Conservation (phyloP, 2,113 vertebrate species). For the Orientallactaga bullata region DNA sequence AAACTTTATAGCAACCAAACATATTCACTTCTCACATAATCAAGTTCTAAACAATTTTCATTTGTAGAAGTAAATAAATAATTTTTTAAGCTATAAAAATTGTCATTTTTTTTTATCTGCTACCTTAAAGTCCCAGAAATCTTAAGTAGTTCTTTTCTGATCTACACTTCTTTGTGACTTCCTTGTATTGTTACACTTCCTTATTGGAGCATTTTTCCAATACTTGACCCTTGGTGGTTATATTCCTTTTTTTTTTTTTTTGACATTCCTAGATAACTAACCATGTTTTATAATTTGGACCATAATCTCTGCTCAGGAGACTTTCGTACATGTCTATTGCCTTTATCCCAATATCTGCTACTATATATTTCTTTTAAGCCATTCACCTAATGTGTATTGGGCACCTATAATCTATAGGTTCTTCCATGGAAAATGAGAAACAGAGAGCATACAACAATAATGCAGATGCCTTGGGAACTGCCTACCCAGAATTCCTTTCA, state of each 20-base stretch:
- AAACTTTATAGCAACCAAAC: constrained; percentile 7
- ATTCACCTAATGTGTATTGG: neutral
- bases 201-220: neutral
- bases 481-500: neutral
- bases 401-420: neutral
- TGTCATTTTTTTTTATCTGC: neutral
- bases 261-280: neutral
- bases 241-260: neutral
- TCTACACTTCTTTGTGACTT: neutral
- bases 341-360: neutral
- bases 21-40: constrained; percentile 1
- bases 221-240: neutral
- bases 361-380: neutral
- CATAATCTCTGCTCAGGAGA: neutral
- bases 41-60: neutral
- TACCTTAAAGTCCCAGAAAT: neutral
- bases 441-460: neutral
- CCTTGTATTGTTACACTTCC: neutral
- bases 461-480: neutral
- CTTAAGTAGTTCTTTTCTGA: neutral
- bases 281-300: constrained; percentile 18
- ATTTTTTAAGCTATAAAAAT: neutral
- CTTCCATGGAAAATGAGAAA: neutral
- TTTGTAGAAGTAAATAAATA: neutral
- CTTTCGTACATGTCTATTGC: neutral